Percentiles rank a stretch among this genome's conserved stretches.
These are phyloP conservation scores for Drusus annulatus DNA, from an alignment of 1,140 invertebrate species.

Conservation along the genomic window DNA sequence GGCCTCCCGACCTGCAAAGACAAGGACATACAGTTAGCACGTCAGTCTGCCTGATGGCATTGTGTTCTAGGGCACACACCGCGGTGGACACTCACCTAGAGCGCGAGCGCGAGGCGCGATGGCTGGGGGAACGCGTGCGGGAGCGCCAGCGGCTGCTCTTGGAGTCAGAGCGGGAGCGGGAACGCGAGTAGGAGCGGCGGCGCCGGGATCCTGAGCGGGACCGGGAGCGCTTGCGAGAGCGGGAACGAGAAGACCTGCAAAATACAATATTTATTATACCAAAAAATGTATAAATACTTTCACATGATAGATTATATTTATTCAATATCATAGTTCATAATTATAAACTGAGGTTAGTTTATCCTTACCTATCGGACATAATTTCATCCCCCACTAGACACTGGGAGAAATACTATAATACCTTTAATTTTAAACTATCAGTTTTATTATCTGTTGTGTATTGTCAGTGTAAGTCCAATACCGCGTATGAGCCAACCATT, in stretches of 20 bases:
- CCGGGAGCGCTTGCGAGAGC: constrained; percentile 58
- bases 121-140: constrained; percentile 63
- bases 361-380: too few species aligned
- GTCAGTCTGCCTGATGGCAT: neutral
- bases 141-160: constrained; percentile 69
- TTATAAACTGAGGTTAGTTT: too few species aligned
- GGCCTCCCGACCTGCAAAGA: constrained; percentile 30
- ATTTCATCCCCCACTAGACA: too few species aligned
- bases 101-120: constrained; percentile 67
- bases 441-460: too few species aligned
- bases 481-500: too few species aligned
- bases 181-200: constrained; percentile 58
- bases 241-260: constrained; percentile 52
- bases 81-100: constrained; percentile 34
- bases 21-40: neutral
- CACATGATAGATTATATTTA: too few species aligned
- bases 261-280: neutral
- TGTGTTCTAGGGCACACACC: neutral
- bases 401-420: too few species aligned
- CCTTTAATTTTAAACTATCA: too few species aligned
- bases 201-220: constrained; percentile 63
- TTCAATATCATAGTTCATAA: too few species aligned
- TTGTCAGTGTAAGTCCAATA: too few species aligned
- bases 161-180: constrained; percentile 66
- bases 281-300: too few species aligned